A percentile compares a stretch with the other conserved stretches of the same genome.
Conservation (phyloP, 2,888 invertebrate genomes). For the Acrobasis repandana region DNA sequence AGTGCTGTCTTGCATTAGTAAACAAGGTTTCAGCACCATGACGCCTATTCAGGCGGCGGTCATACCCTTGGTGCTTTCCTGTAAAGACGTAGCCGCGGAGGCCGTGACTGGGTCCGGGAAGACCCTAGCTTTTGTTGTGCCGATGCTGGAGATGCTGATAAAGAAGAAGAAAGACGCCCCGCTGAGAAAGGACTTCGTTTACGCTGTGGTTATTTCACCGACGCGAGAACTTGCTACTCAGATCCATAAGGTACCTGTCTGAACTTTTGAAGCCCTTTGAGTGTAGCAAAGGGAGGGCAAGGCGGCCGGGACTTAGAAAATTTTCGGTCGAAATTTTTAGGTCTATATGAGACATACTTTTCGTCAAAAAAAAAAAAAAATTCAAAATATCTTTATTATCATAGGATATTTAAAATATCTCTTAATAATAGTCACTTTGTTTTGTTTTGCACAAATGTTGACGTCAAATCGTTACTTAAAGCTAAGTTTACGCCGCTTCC, state of each 20-base stretch:
- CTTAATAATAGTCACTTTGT: no score
- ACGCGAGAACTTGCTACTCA: constrained; percentile 97
- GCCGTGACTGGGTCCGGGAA: constrained; percentile 99
- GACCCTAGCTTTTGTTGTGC: constrained; percentile 97
- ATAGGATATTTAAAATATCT: no score
- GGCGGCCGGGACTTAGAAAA: no score
- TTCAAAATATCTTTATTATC: no score
- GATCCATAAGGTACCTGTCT: constrained; percentile 84
- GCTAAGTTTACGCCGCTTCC: no score
- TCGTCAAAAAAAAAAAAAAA: no score
- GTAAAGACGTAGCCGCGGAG: constrained; percentile 98
- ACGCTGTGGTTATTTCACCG: constrained; percentile 96
- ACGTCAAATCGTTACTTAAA: no score
- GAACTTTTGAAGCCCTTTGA: neutral
- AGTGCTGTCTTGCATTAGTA: constrained; percentile 75
- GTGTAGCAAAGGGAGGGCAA: no score
- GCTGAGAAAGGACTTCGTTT: constrained; percentile 89
- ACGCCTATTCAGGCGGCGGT: constrained; percentile 91
- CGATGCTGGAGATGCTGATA: constrained; percentile 92
- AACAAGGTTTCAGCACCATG: constrained; percentile 80
- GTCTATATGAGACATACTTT: no score
- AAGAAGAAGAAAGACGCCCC: constrained; percentile 83
- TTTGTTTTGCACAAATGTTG: no score
- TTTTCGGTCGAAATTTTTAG: no score
- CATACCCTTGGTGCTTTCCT: constrained; percentile 92